Base-by-base conservation (phyloP, 2,888 invertebrate species). In the Coenonympha arcania region DNA sequence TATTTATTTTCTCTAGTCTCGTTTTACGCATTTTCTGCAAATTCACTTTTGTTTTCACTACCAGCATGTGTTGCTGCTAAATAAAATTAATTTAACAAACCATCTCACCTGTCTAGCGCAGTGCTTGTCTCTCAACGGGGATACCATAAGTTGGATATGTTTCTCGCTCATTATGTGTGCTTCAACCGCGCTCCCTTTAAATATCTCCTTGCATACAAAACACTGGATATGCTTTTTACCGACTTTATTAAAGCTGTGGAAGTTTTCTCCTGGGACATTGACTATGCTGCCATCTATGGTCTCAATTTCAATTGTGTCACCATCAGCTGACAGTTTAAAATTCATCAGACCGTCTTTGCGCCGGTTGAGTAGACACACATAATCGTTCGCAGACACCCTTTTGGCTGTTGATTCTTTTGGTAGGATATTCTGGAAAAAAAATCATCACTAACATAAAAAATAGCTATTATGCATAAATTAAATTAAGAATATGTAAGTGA, bases 21-120 rank as follows among this genome's bases (percentile, higher is more conserved):
- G n/a, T n/a, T n/a, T n/a, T n/a, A n/a, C n/a, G n/a, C n/a, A n/a
- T n/a, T n/a, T n/a, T n/a, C n/a, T n/a, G n/a, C n/a, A n/a, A n/a
- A n/a, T n/a, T n/a, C n/a, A n/a, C n/a, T n/a, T n/a, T n/a, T n/a
- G n/a, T n/a, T n/a, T n/a, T n/a, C n/a, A n/a, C n/a, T n/a, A n/a
- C n/a, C n/a, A n/a, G n/a, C n/a, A n/a, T n/a, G n/a, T n/a, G n/a
- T n/a, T n/a, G n/a, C n/a, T n/a, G n/a, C n/a, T n/a, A n/a, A n/a
- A n/a, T n/a, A n/a, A n/a, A n/a, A n/a, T n/a, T n/a, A n/a, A n/a
- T n/a, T n/a, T n/a, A n/a, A n/a, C n/a, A n/a, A 39, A 39, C 11
- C 11, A 5, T 41, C 45, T 54, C 52, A 65, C 65, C 52, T 54
- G 48, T 48, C 66, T 54, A 6, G 63, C 52, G 13, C 60, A 65